phyloP scores from a whole-genome alignment of 2,888 invertebrate species.

The Andrena bicolor region DNA sequence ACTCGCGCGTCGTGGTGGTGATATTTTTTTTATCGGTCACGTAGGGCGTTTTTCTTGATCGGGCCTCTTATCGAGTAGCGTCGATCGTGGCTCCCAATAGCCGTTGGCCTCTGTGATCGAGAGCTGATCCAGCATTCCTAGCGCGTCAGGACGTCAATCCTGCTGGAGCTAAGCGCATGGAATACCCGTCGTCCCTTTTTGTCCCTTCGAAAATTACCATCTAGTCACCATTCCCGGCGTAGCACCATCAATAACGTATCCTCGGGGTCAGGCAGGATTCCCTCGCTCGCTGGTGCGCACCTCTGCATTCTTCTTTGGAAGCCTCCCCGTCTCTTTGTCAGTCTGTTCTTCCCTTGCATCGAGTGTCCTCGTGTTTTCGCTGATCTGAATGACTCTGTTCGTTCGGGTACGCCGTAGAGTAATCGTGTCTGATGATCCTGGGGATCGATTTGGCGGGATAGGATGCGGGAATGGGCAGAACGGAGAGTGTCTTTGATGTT shows the following conservation, averaged over 20 bases:
- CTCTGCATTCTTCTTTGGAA: conserved; percentile 37
- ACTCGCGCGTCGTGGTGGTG: no score
- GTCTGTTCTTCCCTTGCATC: conserved; percentile 33
- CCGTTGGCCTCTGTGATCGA: conserved; percentile 16
- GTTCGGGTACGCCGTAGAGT: background rate
- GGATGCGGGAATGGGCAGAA: background rate
- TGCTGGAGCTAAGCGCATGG: conserved; percentile 45
- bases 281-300: conserved; percentile 48
- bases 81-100: conserved; percentile 25
- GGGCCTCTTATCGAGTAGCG: conserved; percentile 36
- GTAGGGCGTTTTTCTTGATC: conserved; percentile 19
- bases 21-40: background rate
- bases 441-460: background rate
- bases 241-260: conserved; percentile 71
- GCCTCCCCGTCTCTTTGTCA: conserved; percentile 38
- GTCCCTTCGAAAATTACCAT: conserved; percentile 70
- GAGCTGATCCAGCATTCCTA: conserved; percentile 62
- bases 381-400: conserved; percentile 1
- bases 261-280: conserved; percentile 59
- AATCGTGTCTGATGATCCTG: background rate
- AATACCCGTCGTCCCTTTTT: conserved; percentile 55
- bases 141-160: conserved; percentile 62
- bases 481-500: background rate
- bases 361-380: conserved; percentile 12
- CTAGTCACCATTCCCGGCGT: conserved; percentile 70